Base-by-base conservation (phyloP, 2,797 vertebrate species). In the Cichlasoma orientale region DNA sequence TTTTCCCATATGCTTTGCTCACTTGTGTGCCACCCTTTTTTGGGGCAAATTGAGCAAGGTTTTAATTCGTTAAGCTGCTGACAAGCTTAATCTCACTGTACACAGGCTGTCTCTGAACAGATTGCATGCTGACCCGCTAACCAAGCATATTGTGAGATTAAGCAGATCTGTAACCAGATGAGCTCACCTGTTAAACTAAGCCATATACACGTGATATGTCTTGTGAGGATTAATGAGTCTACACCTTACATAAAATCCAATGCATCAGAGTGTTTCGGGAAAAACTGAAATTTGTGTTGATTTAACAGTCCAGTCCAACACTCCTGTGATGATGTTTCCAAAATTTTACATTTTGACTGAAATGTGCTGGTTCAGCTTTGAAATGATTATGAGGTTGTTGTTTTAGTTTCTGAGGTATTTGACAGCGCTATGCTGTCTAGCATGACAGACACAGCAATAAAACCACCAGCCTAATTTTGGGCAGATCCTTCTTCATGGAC, bases 71-170 rank as follows among this genome's bases (percentile, higher is more conserved):
- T 90, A 90, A 88, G 80, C 85, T 50, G 73, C 16, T 74, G 77
- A 66, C 54, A 47, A 72, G 82, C 82, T 75, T 89, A 76, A 84
- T 91, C 83, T 82, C 58, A 18, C 56, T 55, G 79, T 74, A 53
- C 61, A 7, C 72, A 63, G 76, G 71, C 57, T 33, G 78, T 63
- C 80, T 84, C 54, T 72, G 69, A 86, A 85, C 85, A 84, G 89
- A 88, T 89, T 88, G 82, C 78, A 74, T 0, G 57, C 70, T 91
- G 90, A 92, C 90, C 89, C 7, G 90, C 92, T 90, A 86, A 85
- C 79, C 83, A 83, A 89, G 90, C 93, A 91, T 74, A 85, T 87
- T 91, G 85, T 38, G 77, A 81, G 90, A 92, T 91, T 93, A 93
- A 56, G 78, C 82, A 79, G 80, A 77, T 89, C 89, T 36, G 50